Percentiles rank a stretch among this genome's conserved stretches.
phyloP scores from a whole-genome alignment of 35 echinoderm and acorn worm genomes.

The Antedon bifida region DNA sequence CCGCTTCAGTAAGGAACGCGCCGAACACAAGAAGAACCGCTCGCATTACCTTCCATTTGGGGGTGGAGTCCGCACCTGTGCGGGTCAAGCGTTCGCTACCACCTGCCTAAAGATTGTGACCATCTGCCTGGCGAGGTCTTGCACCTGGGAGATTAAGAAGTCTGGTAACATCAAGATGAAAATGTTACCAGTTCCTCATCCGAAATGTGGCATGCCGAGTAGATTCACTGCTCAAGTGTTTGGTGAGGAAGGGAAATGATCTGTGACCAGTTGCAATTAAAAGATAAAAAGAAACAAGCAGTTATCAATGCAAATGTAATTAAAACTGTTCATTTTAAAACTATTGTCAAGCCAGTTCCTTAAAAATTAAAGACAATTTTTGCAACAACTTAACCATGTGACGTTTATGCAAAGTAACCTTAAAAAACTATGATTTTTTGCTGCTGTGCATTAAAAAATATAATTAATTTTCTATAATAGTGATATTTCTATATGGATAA shows the following conservation, averaged over 20 bases:
- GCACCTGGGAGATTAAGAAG: constrained; percentile 36
- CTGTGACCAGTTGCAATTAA: too few relatives aligned
- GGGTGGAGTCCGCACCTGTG: constrained; percentile 49
- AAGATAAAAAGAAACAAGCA: too few relatives aligned
- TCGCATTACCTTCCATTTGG: constrained; percentile 78
- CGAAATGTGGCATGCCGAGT: constrained; percentile 48
- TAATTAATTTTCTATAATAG: too few relatives aligned
- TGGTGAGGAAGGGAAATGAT: not conserved
- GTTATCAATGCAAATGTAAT: too few relatives aligned
- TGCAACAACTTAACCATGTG: too few relatives aligned
- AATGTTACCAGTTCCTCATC: constrained; percentile 43
- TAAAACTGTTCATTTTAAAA: too few relatives aligned
- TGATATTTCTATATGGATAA: too few relatives aligned
- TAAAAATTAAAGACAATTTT: too few relatives aligned
- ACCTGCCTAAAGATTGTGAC: constrained; percentile 47
- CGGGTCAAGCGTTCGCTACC: constrained; percentile 65
- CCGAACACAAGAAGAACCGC: constrained; percentile 54
- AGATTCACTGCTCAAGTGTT: constrained; percentile 12
- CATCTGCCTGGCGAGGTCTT: constrained; percentile 44
- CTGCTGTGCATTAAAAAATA: too few relatives aligned
- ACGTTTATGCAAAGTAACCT: too few relatives aligned
- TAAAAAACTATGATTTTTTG: too few relatives aligned
- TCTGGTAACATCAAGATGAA: constrained; percentile 28
- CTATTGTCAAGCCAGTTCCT: too few relatives aligned
- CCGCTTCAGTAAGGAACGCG: constrained; percentile 35